Evolutionary conservation across 2,888 invertebrate species (phyloP).

Genomic region (Trimorus sp.): DNA sequence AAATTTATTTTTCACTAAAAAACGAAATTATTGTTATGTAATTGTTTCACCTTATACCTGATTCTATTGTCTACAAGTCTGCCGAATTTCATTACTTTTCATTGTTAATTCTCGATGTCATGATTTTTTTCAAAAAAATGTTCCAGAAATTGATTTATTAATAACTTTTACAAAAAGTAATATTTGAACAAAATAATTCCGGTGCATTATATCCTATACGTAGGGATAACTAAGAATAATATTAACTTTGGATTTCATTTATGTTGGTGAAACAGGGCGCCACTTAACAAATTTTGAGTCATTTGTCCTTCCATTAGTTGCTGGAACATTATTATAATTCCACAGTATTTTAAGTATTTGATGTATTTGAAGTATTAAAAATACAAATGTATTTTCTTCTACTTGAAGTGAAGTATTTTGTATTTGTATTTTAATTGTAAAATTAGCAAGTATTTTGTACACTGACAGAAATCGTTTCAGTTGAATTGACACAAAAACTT

Average conservation of each 20-base stretch:
- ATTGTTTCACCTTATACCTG: neutral
- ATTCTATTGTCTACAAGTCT: neutral
- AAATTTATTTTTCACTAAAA: neutral
- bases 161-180: too few relatives aligned
- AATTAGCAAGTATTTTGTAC: too few relatives aligned
- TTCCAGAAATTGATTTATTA: slow-evolving; percentile 15
- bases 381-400: too few relatives aligned
- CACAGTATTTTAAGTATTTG: too few relatives aligned
- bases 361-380: too few relatives aligned
- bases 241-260: slow-evolving; percentile 14
- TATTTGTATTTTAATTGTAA: too few relatives aligned
- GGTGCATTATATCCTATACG: slow-evolving; percentile 2
- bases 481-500: too few relatives aligned
- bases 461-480: too few relatives aligned
- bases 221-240: slow-evolving; percentile 20
- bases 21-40: slow-evolving; percentile 1
- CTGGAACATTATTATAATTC: too few relatives aligned
- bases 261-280: slow-evolving; percentile 25
- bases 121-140: neutral
- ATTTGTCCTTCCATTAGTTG: too few relatives aligned
- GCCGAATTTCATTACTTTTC: neutral
- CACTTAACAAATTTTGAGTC: slow-evolving; percentile 29
- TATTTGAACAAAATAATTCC: slow-evolving; percentile 8
- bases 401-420: too few relatives aligned
- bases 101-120: slow-evolving; percentile 16